These are phyloP conservation scores for Lutra lutra DNA, from an alignment of 2,797 vertebrate species.

Conservation along the genomic window DNA sequence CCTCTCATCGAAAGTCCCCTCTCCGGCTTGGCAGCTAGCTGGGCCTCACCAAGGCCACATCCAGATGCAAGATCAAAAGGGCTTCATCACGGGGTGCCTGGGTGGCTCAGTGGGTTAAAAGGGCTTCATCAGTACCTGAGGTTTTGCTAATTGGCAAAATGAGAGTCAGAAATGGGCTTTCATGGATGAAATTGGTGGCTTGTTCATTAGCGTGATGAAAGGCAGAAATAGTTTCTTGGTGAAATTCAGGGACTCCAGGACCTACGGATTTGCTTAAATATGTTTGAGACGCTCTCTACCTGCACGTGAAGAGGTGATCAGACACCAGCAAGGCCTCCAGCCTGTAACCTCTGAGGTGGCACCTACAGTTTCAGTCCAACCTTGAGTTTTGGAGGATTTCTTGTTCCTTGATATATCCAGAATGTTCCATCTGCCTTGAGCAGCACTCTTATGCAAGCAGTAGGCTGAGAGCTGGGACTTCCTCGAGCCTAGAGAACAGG, in stretches of 20 bases:
- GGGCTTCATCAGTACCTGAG: slow-evolving; percentile 40
- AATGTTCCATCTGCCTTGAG: neutral
- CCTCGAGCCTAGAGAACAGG: neutral
- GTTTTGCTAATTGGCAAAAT: slow-evolving; percentile 65
- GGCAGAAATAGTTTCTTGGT: neutral
- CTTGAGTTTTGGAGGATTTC: neutral
- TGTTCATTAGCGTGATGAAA: slow-evolving; percentile 23
- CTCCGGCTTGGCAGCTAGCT: neutral
- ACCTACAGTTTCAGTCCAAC: neutral
- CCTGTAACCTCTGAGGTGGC: neutral
- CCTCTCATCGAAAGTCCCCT: neutral
- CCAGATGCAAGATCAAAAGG: neutral
- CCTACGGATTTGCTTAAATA: neutral
- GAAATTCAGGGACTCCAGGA: slow-evolving; percentile 15
- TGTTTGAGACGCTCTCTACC: neutral
- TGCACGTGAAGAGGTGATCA: neutral
- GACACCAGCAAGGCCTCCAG: neutral
- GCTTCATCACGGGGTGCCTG: neutral
- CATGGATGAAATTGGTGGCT: slow-evolving; percentile 55
- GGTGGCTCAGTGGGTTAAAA: no score
- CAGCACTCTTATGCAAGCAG: neutral
- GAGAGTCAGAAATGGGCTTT: slow-evolving; percentile 50
- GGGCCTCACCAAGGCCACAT: slow-evolving; percentile 26
- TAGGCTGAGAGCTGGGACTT: neutral
- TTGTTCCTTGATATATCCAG: neutral